Evolutionary conservation across 2,113 vertebrate species (phyloP).

Genomic region (cattle (Bos taurus)): DNA sequence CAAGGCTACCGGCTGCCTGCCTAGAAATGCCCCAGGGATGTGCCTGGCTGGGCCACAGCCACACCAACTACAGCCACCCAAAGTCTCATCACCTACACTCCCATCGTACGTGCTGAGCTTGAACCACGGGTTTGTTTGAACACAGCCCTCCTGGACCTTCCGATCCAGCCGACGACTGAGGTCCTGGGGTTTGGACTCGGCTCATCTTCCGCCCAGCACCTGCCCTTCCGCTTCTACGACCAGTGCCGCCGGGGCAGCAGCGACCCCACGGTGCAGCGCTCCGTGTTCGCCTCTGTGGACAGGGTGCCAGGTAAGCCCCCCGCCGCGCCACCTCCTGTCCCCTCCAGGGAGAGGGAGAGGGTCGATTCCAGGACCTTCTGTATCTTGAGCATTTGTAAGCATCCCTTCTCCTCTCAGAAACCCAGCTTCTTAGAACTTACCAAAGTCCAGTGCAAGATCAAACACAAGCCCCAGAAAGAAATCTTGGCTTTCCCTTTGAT

Average conservation of each 20-base stretch:
- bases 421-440: not conserved
- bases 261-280: slow-evolving; percentile 89
- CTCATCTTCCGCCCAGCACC: slow-evolving; percentile 82
- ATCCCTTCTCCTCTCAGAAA: not conserved
- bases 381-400: not conserved
- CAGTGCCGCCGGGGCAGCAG: slow-evolving; percentile 91
- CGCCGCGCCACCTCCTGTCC: fast-evolving
- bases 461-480: not conserved
- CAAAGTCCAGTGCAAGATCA: not conserved
- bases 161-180: slow-evolving; percentile 85
- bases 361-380: not conserved
- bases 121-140: slow-evolving; percentile 67
- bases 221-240: slow-evolving; percentile 97
- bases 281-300: slow-evolving; percentile 94
- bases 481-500: not conserved
- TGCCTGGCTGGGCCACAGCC: not conserved
- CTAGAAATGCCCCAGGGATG: not conserved
- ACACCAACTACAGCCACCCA: not conserved
- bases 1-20: not conserved
- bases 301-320: slow-evolving; percentile 93
- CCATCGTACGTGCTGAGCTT: not conserved
- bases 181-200: slow-evolving; percentile 91
- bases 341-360: too few species aligned
- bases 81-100: not conserved
- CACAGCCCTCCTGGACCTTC: slow-evolving; percentile 86